phyloP scores from a whole-genome alignment of 2,888 invertebrate genomes.

The Dendrolimus pini region DNA sequence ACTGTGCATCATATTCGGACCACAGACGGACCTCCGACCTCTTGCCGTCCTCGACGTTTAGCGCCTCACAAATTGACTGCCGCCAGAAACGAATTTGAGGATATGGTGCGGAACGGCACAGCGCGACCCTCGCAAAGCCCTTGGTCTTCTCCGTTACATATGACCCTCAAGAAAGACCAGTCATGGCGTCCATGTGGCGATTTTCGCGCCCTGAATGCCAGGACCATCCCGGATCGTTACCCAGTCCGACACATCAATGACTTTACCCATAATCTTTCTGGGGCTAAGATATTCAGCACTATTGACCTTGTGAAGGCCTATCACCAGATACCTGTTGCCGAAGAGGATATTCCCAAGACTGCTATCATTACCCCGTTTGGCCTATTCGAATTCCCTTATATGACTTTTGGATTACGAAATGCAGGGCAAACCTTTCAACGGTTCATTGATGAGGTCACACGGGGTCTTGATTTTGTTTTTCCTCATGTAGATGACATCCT shows the following conservation, averaged over 20 bases:
- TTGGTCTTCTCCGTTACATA: constrained; percentile 1
- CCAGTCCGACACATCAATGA: constrained; percentile 7
- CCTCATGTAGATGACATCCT: constrained; percentile 6
- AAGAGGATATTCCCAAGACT: constrained; percentile 11
- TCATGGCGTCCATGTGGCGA: constrained; percentile 1
- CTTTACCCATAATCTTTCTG: constrained; percentile 6
- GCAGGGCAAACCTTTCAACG: no score
- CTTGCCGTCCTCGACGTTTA: constrained; percentile 5
- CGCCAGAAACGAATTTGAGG: constrained; percentile 1
- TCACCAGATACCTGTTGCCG: constrained; percentile 8
- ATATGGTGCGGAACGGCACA: constrained; percentile 1
- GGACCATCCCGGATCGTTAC: constrained; percentile 7
- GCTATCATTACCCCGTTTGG: no score
- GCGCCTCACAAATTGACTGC: constrained; percentile 3
- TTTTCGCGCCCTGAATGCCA: constrained; percentile 2
- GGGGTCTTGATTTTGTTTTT: constrained; percentile 5
- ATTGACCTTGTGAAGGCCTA: constrained; percentile 13
- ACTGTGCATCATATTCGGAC: no score
- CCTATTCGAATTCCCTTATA: no score
- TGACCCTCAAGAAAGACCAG: background rate
- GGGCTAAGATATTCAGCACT: constrained; percentile 10
- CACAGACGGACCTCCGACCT: constrained; percentile 3
- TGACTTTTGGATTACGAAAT: no score
- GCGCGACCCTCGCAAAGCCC: constrained; percentile 2
- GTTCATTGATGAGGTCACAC: background rate